Evolutionary conservation across 2,113 vertebrate genomes (phyloP).

Genomic region (Aviceda subcristata): DNA sequence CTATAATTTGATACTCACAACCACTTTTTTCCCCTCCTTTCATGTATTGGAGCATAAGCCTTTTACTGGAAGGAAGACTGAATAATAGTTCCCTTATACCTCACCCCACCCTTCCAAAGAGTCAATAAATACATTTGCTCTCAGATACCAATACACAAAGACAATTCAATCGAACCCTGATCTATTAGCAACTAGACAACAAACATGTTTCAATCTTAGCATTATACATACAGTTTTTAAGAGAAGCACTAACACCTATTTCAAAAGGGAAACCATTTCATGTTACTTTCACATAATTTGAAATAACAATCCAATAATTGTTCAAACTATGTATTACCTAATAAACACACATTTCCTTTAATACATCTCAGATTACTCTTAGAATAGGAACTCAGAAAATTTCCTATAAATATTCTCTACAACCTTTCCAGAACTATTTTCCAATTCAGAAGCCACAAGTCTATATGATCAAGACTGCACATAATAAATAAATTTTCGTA

Average conservation of each 20-base stretch:
- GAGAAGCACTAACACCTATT: neutral
- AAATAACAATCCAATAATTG: neutral
- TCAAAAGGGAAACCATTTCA: neutral
- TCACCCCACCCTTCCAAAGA: neutral
- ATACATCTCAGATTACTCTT: neutral
- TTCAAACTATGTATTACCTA: neutral
- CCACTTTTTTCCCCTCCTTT: neutral
- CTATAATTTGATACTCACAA: neutral
- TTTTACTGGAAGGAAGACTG: neutral
- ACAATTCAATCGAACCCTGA: neutral
- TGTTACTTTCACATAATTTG: neutral
- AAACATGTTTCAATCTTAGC: neutral
- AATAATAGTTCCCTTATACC: neutral
- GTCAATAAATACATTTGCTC: neutral
- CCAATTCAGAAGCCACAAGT: neutral
- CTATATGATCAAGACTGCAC: neutral
- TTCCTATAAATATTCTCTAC: neutral
- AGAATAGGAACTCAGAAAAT: neutral
- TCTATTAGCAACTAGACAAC: neutral
- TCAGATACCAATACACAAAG: neutral
- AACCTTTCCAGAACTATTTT: neutral
- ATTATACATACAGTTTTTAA: rapidly evolving
- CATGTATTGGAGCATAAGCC: neutral
- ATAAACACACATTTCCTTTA: neutral
- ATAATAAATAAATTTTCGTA: neutral